These are phyloP conservation scores for Geococcyx californianus DNA, from an alignment of 2,113 vertebrate species.

Conservation along the genomic window DNA sequence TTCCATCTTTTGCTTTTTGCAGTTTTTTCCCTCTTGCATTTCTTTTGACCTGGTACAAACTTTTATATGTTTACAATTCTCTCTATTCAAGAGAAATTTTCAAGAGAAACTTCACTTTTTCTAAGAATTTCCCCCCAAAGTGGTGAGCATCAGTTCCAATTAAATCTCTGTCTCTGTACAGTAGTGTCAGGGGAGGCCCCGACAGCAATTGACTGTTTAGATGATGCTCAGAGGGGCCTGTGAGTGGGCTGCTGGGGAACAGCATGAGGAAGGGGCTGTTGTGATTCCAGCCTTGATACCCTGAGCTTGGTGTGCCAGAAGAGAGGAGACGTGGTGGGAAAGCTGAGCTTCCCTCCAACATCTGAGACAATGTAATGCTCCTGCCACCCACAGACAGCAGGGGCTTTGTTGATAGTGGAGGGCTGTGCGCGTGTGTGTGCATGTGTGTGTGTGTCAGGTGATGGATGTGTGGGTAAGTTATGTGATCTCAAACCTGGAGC, in stretches of 20 bases:
- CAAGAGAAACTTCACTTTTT: not conserved
- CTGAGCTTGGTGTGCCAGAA: fast-evolving
- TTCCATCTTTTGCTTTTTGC: slow-evolving; percentile 39
- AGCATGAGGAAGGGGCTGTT: not conserved
- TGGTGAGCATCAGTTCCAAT: fast-evolving
- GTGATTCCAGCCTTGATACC: no score
- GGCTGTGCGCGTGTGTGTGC: no score
- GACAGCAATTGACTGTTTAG: fast-evolving
- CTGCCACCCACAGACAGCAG: not conserved
- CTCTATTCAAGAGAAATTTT: not conserved
- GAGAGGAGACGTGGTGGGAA: not conserved
- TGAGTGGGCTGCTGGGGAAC: not conserved
- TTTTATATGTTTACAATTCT: not conserved
- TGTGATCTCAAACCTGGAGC: no score
- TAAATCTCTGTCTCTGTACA: not conserved
- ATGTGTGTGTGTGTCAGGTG: not conserved
- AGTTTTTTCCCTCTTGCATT: not conserved
- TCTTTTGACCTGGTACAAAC: slow-evolving; percentile 27
- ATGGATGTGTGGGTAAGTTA: not conserved
- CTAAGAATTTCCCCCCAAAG: not conserved
- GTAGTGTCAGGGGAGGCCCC: fast-evolving
- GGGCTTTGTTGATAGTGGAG: no score
- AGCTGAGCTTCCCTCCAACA: not conserved
- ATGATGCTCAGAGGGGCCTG: fast-evolving
- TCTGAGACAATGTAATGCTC: not conserved